These are phyloP conservation scores for Heliconius ismenius DNA, from an alignment of 2,888 invertebrate genomes.

Conservation along the genomic window DNA sequence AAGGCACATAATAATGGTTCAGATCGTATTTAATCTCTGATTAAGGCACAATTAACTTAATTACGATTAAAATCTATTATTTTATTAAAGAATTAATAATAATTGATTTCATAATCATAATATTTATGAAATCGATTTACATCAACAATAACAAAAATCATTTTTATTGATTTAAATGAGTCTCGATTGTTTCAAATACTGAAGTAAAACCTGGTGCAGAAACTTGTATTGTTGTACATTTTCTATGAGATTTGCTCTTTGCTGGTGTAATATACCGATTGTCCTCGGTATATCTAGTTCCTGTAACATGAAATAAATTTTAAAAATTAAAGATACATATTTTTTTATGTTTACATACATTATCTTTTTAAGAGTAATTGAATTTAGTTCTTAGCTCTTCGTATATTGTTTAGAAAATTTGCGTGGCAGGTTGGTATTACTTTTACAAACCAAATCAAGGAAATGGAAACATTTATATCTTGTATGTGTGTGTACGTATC, in stretches of 20 bases:
- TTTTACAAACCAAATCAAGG: no score
- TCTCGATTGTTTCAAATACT: constrained; percentile 92
- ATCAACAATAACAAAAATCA: not conserved
- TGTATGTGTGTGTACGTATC: no score
- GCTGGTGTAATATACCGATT: constrained; percentile 90
- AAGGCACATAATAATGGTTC: constrained; percentile 18
- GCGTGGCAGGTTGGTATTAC: no score
- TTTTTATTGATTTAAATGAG: constrained; percentile 83
- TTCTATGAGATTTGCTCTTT: constrained; percentile 93
- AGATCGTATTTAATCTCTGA: constrained; percentile 26
- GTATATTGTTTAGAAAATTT: no score
- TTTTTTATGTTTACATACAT: not conserved
- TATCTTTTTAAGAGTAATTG: no score
- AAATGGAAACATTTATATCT: no score
- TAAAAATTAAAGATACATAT: not conserved
- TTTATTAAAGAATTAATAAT: not conserved
- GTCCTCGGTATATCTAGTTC: constrained; percentile 93
- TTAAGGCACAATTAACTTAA: constrained; percentile 32
- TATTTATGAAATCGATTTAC: no score
- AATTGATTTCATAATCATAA: no score
- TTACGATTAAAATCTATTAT: not conserved
- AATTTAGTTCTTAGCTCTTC: no score
- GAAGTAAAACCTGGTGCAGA: constrained; percentile 91
- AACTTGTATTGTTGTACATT: constrained; percentile 94
- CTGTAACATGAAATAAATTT: constrained; percentile 65